Evolutionary conservation across 2,888 invertebrate species (phyloP).

Genomic region (Troides aeacus): DNA sequence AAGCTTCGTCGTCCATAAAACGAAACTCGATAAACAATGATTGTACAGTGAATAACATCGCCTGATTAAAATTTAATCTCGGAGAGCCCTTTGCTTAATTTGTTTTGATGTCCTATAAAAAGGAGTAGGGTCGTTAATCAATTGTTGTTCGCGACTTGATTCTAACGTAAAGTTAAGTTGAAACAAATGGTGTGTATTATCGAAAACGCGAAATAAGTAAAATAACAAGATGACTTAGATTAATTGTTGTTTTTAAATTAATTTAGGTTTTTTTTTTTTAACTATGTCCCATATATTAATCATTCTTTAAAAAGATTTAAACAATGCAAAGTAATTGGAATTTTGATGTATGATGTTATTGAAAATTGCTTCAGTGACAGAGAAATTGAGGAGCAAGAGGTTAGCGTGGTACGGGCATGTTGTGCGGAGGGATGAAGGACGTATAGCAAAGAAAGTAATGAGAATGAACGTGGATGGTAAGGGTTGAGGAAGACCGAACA

Average conservation of each 20-base stretch:
- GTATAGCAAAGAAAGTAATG: too few species aligned
- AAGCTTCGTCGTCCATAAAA: neutral
- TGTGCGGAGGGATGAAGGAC: too few species aligned
- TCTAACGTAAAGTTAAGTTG: neutral
- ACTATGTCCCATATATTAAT: too few species aligned
- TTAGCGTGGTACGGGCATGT: too few species aligned
- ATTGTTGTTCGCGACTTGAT: constrained; percentile 1
- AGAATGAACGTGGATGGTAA: too few species aligned
- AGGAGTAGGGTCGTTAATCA: constrained; percentile 12
- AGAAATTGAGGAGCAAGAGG: too few species aligned
- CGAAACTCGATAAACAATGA: constrained; percentile 7
- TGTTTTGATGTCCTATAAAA: constrained; percentile 12
- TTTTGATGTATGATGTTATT: too few species aligned
- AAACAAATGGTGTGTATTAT: neutral
- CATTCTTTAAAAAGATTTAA: too few species aligned
- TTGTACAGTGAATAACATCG: neutral
- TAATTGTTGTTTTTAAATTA: neutral
- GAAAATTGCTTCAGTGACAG: too few species aligned
- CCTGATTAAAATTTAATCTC: constrained; percentile 4
- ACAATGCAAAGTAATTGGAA: too few species aligned
- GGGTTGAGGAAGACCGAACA: too few species aligned
- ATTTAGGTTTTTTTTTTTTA: too few species aligned
- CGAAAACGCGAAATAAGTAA: neutral
- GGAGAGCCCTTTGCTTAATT: constrained; percentile 5
- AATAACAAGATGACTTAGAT: neutral